Base-by-base conservation (phyloP, 2,888 invertebrate genomes). In the Zygothrica quintamaculata region DNA sequence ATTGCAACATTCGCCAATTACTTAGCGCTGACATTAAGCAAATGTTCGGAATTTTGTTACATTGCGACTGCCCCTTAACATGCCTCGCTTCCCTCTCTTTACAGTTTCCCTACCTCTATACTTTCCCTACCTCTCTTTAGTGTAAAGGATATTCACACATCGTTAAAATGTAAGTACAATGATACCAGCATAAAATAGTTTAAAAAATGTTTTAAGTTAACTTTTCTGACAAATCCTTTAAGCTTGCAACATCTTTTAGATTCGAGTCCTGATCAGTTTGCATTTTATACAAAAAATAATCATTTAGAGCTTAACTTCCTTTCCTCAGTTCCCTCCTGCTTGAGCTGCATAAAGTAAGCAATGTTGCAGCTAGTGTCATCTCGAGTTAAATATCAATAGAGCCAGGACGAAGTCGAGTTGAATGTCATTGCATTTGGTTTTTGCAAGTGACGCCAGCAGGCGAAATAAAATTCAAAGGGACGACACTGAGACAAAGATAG, bases 361-460 rank as follows among this genome's bases (percentile, higher is more conserved):
- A 12, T 4, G 16, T 43, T 42, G n/a, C 47, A 36, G 55, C 51
- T 25, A 13, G 34, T 66, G 59, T 56, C 72, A 42, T 50, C 43
- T 58, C 37, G 39, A 39, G 33, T 74, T 60, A 69, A 65, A 58
- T 36, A 74, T 74, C 65, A 65, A 74, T 65, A 29, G 13, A 9
- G 57, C 25, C 48, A 56, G 26, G 36, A 36, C 25, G 52, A 43
- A 51, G 47, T 48, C 33, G 25, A 67, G 61, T 61, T 61, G 74
- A 37, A 61, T 75, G 75, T 67, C 75, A 61, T 60, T 69, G 66
- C 84, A 36, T 65, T 84, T 79, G 73, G 80, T 65, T 79, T 79
- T 76, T 77, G 72, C 75, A 69, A 74, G 59, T 53, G 66, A 56
- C 56, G 62, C 57, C 84, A 58, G 55, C 66, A 34, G 47, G 71